Percentiles rank a stretch among this genome's conserved stretches.
phyloP scores from a whole-genome alignment of 1,140 invertebrate species.

The Neodiprion lecontei region DNA sequence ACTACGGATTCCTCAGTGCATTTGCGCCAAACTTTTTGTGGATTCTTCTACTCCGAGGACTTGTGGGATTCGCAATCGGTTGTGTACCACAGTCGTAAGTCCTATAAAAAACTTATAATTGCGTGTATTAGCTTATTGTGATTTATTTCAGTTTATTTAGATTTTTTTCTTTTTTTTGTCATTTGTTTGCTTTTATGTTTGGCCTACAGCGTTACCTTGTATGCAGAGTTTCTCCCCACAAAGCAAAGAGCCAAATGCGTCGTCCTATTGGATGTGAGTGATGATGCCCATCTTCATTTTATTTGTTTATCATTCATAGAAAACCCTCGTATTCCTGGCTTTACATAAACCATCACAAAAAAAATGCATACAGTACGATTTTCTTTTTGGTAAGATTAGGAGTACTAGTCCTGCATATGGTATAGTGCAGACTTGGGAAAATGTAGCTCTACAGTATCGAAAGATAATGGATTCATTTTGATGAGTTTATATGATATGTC shows the following conservation, averaged over 20 bases:
- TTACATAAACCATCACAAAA: neutral
- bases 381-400: neutral
- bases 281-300: neutral
- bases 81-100: slow-evolving; percentile 97
- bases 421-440: too few species aligned
- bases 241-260: slow-evolving; percentile 94
- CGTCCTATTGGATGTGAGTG: slow-evolving; percentile 89
- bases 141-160: slow-evolving; percentile 13
- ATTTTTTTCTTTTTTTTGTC: neutral
- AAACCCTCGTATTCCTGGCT: neutral
- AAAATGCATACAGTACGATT: neutral
- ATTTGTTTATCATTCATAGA: neutral
- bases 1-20: slow-evolving; percentile 89
- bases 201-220: slow-evolving; percentile 86
- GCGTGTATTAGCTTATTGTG: neutral
- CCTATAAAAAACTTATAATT: slow-evolving; percentile 17
- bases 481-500: too few species aligned
- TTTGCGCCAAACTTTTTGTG: slow-evolving; percentile 91
- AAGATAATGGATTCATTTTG: too few species aligned
- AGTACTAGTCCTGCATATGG: too few species aligned
- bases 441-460: too few species aligned
- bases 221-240: slow-evolving; percentile 93
- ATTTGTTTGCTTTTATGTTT: slow-evolving; percentile 27
- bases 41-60: slow-evolving; percentile 86
- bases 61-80: slow-evolving; percentile 96